Conservation (phyloP, 2,888 invertebrate genomes). For the Parascotia fuliginaria region DNA sequence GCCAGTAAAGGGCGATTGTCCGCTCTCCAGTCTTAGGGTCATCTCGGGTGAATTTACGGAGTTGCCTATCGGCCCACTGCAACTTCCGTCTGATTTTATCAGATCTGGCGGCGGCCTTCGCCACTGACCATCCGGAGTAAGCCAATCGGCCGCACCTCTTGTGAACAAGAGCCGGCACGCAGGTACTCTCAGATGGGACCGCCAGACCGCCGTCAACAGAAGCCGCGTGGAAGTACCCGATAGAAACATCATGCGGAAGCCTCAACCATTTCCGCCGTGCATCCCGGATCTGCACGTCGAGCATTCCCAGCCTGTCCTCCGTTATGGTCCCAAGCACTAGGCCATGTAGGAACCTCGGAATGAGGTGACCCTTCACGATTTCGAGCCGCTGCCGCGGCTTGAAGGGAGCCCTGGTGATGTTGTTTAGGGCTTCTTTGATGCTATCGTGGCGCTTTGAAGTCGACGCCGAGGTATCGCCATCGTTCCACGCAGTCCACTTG, state of each 20-base stretch:
- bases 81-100: slow-evolving; percentile 15
- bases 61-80: neutral
- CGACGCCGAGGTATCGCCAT: slow-evolving; percentile 38
- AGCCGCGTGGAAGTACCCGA: slow-evolving; percentile 33
- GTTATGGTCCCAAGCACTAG: no score
- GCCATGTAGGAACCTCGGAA: no score
- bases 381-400: slow-evolving; percentile 59
- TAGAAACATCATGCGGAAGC: slow-evolving; percentile 49
- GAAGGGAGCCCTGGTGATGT: slow-evolving; percentile 31
- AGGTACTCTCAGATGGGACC: slow-evolving; percentile 42
- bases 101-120: slow-evolving; percentile 37
- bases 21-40: neutral
- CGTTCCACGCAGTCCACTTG: slow-evolving; percentile 41
- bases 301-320: slow-evolving; percentile 35
- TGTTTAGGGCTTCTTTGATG: slow-evolving; percentile 26
- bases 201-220: slow-evolving; percentile 36
- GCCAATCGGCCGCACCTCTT: slow-evolving; percentile 26
- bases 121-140: slow-evolving; percentile 16
- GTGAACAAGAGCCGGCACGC: slow-evolving; percentile 34
- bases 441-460: slow-evolving; percentile 39
- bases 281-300: slow-evolving; percentile 39
- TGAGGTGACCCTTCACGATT: slow-evolving; percentile 52
- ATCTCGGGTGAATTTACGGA: no score
- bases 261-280: neutral
- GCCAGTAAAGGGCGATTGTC: neutral